A percentile compares a stretch with the other conserved stretches of the same genome.
These are phyloP conservation scores for Hipposideros armiger DNA, from an alignment of 2,113 vertebrate species.

Conservation along the genomic window DNA sequence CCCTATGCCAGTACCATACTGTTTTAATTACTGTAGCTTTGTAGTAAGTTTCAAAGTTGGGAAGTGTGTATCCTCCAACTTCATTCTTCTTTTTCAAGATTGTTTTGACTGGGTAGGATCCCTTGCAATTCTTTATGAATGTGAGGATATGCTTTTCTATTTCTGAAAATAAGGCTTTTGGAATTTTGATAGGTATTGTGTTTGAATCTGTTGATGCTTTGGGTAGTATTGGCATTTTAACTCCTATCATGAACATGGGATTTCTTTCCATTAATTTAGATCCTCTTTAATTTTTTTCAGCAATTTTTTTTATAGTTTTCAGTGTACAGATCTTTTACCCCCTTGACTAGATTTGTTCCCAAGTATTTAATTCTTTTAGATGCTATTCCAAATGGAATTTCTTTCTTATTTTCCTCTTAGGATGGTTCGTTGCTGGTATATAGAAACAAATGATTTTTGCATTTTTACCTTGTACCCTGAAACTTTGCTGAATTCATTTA, in stretches of 20 bases:
- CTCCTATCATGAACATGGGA: not conserved
- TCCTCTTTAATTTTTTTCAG: not conserved
- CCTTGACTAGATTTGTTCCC: not conserved
- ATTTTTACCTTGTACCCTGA: not conserved
- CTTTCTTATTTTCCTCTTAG: not conserved
- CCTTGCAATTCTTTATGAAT: not conserved
- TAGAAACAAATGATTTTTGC: not conserved
- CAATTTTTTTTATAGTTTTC: not conserved
- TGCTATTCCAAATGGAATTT: not conserved
- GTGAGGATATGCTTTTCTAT: not conserved
- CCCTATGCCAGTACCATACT: not conserved
- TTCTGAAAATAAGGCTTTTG: not conserved
- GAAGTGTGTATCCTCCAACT: not conserved
- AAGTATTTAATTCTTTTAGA: slow-evolving; percentile 14
- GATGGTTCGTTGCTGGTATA: not conserved
- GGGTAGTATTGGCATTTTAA: not conserved
- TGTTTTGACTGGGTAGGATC: not conserved
- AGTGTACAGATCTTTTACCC: not conserved
- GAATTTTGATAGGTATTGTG: not conserved
- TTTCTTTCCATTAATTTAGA: not conserved
- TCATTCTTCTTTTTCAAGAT: slow-evolving; percentile 7
- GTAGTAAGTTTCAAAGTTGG: not conserved
- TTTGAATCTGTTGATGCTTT: slow-evolving; percentile 13
- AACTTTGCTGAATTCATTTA: not conserved
- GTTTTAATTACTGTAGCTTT: slow-evolving; percentile 27